Conservation (phyloP, 1,140 invertebrate genomes). For the Conus ventricosus region DNA sequence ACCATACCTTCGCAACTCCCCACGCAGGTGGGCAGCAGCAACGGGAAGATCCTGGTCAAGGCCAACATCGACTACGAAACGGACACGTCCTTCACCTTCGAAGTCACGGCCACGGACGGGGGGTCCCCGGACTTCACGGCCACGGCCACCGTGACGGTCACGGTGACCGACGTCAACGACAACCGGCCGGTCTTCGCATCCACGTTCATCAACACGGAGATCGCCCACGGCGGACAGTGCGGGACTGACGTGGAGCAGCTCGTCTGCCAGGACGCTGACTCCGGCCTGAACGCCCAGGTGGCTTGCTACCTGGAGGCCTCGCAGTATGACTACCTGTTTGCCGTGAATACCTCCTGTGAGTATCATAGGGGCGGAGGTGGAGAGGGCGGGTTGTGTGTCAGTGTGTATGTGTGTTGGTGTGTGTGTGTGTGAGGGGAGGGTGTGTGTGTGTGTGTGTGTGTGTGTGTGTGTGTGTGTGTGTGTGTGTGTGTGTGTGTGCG, state of each 20-base stretch:
- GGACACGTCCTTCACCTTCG: conserved; percentile 85
- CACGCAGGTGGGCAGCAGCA: conserved; percentile 79
- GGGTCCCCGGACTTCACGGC: conserved; percentile 90
- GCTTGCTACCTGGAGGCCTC: conserved; percentile 79
- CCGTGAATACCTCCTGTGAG: conserved; percentile 29
- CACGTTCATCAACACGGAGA: conserved; percentile 70
- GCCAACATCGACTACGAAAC: conserved; percentile 88
- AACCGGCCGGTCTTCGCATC: conserved; percentile 49
- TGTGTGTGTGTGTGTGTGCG: too few species aligned
- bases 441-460: not conserved
- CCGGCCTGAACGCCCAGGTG: conserved; percentile 87
- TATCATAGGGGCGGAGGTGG: not conserved
- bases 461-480: too few species aligned
- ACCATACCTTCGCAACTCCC: not conserved
- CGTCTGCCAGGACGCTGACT: conserved; percentile 52
- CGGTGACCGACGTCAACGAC: conserved; percentile 87
- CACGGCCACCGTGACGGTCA: conserved; percentile 87
- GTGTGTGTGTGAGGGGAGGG: not conserved
- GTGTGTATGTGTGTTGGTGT: not conserved
- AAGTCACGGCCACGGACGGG: conserved; percentile 91
- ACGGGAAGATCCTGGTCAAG: conserved; percentile 81
- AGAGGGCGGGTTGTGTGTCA: not conserved
- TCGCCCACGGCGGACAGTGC: conserved; percentile 50
- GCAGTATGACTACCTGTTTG: conserved; percentile 36
- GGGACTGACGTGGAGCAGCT: conserved; percentile 39